Evolutionary conservation across 2,888 invertebrate species (phyloP).

Genomic region (Brenthis daphne): DNA sequence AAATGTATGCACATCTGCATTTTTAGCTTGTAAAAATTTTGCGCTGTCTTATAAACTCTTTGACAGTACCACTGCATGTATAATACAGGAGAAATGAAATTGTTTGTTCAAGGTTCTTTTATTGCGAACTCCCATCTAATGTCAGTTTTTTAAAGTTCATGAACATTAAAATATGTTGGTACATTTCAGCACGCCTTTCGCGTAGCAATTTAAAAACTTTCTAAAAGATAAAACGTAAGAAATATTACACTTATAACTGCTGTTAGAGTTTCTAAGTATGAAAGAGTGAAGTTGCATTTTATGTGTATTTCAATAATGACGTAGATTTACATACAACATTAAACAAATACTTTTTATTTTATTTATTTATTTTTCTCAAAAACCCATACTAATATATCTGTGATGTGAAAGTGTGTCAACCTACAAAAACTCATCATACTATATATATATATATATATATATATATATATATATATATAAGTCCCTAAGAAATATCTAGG

Average conservation of each 20-base stretch:
- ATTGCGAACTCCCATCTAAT: conserved; percentile 39
- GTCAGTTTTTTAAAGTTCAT: conserved; percentile 41
- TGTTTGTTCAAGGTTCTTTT: conserved; percentile 35
- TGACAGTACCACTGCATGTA: conserved; percentile 31
- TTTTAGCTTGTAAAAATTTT: conserved; percentile 21
- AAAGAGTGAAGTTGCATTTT: conserved; percentile 18
- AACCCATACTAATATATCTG: too few species aligned
- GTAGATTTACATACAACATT: too few species aligned
- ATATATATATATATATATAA: too few species aligned
- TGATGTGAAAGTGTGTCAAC: too few species aligned
- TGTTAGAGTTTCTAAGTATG: conserved; percentile 14
- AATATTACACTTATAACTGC: conserved; percentile 25
- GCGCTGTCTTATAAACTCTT: conserved; percentile 27
- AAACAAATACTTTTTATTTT: too few species aligned
- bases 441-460: too few species aligned
- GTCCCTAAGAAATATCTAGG: too few species aligned
- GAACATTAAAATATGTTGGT: conserved; percentile 39
- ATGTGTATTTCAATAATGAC: background rate
- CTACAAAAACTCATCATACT: too few species aligned
- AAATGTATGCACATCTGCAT: conserved; percentile 6
- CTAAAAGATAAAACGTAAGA: conserved; percentile 30
- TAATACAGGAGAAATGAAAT: conserved; percentile 38
- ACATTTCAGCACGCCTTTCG: conserved; percentile 34
- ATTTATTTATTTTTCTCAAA: too few species aligned
- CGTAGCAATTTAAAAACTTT: conserved; percentile 34